A percentile compares a stretch with the other conserved stretches of the same genome.
Evolutionary conservation across 2,797 vertebrate species (phyloP).

Genomic region (Emys orbicularis): DNA sequence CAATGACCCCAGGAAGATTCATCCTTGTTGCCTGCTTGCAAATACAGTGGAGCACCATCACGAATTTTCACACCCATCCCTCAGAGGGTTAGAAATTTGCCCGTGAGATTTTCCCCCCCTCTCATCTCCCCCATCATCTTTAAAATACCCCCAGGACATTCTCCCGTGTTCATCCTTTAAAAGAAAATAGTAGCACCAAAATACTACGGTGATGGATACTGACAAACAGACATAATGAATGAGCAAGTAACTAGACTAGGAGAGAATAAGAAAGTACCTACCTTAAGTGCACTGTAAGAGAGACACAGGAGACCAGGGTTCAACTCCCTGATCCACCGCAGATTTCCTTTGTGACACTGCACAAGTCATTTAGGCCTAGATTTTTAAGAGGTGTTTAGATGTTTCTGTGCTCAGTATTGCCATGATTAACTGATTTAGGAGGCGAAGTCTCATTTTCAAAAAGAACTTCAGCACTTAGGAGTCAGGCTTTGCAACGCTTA

Average conservation of each 20-base stretch:
- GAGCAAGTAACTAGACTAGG: background rate
- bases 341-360: background rate
- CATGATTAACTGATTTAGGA: background rate
- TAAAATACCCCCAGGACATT: slow-evolving; percentile 8
- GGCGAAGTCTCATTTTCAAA: background rate
- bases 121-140: background rate
- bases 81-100: background rate
- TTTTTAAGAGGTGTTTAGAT: background rate
- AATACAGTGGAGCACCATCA: background rate
- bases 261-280: background rate
- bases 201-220: background rate
- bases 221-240: background rate
- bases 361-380: fast-evolving
- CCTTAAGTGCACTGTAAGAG: background rate
- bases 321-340: background rate
- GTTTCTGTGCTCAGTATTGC: background rate
- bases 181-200: background rate
- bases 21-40: slow-evolving; percentile 3
- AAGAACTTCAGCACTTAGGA: background rate
- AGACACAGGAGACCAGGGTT: background rate
- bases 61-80: background rate
- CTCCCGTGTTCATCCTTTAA: background rate
- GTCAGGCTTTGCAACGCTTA: background rate
- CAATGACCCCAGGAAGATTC: background rate
- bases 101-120: background rate